Percentiles rank a stretch among this genome's conserved stretches.
Conservation (phyloP, 2,888 invertebrate genomes). For the Drosophila kambysellisi region DNA sequence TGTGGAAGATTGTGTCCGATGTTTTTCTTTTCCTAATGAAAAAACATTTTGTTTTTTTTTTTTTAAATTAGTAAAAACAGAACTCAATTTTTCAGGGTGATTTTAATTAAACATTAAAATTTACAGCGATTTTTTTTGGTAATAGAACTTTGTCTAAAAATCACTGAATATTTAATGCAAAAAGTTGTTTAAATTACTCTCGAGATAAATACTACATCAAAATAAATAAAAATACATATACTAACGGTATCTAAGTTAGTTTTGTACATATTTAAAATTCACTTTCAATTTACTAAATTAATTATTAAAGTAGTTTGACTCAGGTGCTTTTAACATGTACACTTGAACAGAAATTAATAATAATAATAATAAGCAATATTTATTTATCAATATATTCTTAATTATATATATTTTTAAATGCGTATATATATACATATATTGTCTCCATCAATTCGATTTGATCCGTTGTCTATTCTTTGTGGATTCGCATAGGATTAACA, state of each 20-base stretch:
- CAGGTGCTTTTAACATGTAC: not conserved
- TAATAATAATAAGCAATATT: not conserved
- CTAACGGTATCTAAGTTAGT: not conserved
- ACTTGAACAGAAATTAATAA: not conserved
- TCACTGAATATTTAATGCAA: not conserved
- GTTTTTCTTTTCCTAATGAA: not conserved
- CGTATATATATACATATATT: not conserved
- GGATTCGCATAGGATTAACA: constrained; percentile 39
- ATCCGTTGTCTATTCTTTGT: constrained; percentile 24
- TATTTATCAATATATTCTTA: not conserved
- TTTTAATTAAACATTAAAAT: not conserved
- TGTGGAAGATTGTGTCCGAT: not conserved
- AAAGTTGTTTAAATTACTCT: not conserved
- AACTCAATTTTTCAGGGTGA: not conserved
- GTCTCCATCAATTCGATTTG: constrained; percentile 8
- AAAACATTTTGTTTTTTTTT: not conserved
- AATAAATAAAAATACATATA: not conserved
- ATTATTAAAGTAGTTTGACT: not conserved
- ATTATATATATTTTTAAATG: not conserved
- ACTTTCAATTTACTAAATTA: too few relatives aligned
- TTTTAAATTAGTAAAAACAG: not conserved
- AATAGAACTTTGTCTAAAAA: not conserved
- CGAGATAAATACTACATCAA: not conserved
- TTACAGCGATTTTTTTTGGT: not conserved
- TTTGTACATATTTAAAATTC: not conserved